Percentiles rank a stretch among this genome's conserved stretches.
These are phyloP conservation scores for Laticauda colubrina DNA, from an alignment of 2,113 vertebrate species.

Conservation along the genomic window DNA sequence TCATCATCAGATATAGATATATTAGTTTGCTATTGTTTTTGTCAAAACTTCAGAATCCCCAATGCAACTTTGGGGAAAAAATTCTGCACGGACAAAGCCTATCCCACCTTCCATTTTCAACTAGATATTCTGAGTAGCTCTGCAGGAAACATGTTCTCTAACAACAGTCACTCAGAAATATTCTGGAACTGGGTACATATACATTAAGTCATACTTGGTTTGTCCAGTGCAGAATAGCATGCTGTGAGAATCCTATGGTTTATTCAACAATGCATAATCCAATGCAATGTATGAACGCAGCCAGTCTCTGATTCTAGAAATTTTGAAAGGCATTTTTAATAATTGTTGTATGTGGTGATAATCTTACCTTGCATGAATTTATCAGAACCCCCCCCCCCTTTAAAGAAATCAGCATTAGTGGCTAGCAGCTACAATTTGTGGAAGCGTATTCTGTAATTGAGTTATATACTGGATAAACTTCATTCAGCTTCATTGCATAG, in stretches of 20 bases:
- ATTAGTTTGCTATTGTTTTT: not conserved
- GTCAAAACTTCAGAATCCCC: not conserved
- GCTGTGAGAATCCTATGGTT: not conserved
- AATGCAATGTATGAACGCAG: not conserved
- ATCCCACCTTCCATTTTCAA: not conserved
- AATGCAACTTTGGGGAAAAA: not conserved
- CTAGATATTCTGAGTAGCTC: not conserved
- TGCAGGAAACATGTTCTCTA: not conserved
- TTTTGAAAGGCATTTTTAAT: not conserved
- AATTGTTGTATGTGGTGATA: not conserved
- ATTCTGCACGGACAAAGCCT: not conserved
- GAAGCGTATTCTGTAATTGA: not conserved
- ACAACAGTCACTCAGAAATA: not conserved
- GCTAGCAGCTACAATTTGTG: not conserved
- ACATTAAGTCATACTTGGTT: not conserved
- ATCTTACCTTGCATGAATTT: not conserved
- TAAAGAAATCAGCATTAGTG: not conserved
- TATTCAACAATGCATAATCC: not conserved
- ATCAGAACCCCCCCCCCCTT: not conserved
- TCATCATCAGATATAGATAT: not conserved
- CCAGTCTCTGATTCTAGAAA: not conserved
- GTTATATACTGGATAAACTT: not conserved
- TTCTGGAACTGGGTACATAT: not conserved
- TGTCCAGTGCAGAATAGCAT: not conserved
- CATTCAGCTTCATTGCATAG: not conserved